These are phyloP conservation scores for Bryconaethiops microstoma DNA, from an alignment of 2,797 vertebrate genomes.

Conservation along the genomic window DNA sequence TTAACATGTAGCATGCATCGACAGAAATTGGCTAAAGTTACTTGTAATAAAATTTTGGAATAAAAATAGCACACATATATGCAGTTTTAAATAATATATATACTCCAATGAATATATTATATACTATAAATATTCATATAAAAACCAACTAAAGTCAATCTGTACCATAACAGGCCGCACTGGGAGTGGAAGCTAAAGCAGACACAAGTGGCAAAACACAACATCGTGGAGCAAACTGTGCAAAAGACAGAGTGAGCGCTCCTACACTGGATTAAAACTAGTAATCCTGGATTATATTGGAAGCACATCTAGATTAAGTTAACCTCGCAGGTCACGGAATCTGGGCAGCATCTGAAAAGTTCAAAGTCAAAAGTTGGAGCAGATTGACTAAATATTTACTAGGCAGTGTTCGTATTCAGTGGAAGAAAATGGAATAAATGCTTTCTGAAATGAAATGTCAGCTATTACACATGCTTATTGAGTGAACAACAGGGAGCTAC, in stretches of 20 bases:
- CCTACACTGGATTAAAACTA: slow-evolving; percentile 42
- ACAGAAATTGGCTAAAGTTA: background rate
- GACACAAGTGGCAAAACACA: slow-evolving; percentile 16
- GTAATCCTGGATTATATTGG: slow-evolving; percentile 51
- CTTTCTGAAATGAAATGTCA: slow-evolving; percentile 4
- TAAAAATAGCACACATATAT: too few relatives aligned
- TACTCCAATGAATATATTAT: too few relatives aligned
- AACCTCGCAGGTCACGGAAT: slow-evolving; percentile 1
- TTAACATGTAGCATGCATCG: too few relatives aligned
- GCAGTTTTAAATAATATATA: too few relatives aligned
- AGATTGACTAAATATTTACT: background rate
- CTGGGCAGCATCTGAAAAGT: background rate
- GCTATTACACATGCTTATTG: slow-evolving; percentile 2
- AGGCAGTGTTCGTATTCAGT: background rate
- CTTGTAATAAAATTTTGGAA: background rate
- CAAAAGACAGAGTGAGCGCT: slow-evolving; percentile 32
- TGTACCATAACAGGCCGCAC: background rate
- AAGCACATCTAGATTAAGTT: slow-evolving; percentile 32
- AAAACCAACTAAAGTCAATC: too few relatives aligned
- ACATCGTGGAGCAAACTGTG: background rate
- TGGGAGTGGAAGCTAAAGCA: background rate
- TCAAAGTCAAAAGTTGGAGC: background rate
- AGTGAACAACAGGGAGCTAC: slow-evolving; percentile 12
- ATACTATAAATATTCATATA: too few relatives aligned
- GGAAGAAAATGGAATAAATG: background rate